Base-by-base conservation (phyloP, 2,113 vertebrate species). In the Brachyhypopomus gauderio region DNA sequence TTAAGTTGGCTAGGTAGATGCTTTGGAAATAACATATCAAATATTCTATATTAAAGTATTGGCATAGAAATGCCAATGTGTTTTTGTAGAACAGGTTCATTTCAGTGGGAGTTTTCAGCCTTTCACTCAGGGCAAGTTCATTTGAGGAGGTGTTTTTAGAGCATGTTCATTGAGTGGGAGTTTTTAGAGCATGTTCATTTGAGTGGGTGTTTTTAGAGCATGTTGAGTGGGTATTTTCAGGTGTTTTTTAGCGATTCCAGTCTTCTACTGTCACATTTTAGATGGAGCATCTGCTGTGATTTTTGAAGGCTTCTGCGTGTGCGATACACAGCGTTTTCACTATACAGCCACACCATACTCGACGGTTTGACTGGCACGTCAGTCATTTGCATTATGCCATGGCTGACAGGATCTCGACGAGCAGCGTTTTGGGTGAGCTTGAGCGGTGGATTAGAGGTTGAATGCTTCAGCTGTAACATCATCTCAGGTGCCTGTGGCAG, bases 241-340 rank as follows among this genome's bases (percentile, higher is more conserved):
- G 63, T 19, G 25, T 66, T 16, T 27, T 2, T 19, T 66, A 6
- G 5, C 64, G 6, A 67, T 36, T 36, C 34, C 25, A 17, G 16
- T 34, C 7, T 27, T 19, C 19, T 7, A 67, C 64, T 19, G 20
- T 14, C 64, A 12, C 20, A 36, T 34, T 58, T 63, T 72, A 45
- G 30, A 69, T 75, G 23, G 69, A 58, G 66, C 62, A 58, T 20
- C 22, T n/a, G 6, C 79, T 80, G n/a, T 74, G 71, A 30, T 67
- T 75, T 75, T 75, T 9, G 36, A 30, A 38, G 12, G 72, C 23
- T 22, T 70, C 16, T 38, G 78, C 38, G 17, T 59, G 2, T 75
- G 34, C 17, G 5, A n/a, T 62, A 34, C 22, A 7, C 25, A 52
- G 45, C 59, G 62, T 38, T 72, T 81, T 38, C 52, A 56, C 80